Base-by-base conservation (phyloP, 1,140 invertebrate species). In the Drosophila triauraria region DNA sequence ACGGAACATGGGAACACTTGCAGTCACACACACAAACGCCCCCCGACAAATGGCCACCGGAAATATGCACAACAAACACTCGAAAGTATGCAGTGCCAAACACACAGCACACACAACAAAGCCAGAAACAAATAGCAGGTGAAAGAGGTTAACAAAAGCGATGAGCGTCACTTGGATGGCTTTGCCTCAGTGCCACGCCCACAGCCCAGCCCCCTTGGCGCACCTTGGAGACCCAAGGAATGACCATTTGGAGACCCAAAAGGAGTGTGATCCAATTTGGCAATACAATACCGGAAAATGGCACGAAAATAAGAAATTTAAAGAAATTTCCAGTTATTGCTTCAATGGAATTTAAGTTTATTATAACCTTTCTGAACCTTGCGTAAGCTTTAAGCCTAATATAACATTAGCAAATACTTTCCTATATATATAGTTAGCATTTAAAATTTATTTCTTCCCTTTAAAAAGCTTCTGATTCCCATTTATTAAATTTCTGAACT, bases 61-160 rank as follows among this genome's bases (percentile, higher is more conserved):
- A 87, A 87, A 88, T 87, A 78, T 88, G 84, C 80, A 80, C 77
- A 88, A 68, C 80, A 87, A 84, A 88, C 56, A 69, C 77, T 70
- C 51, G 13, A 58, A 64, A 74, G 67, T 64, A 68, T 78, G 62
- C 67, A 70, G 64, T 62, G 57, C 32, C 62, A 65, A 59, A 44
- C 46, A 50, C 30, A 60, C 20, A 40, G 3, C 2, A 15, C 53
- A 54, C 40, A n/a, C 17, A 51, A 46, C 40, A 50, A 58, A 50
- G 53, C 30, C 32, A 58, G 51, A 56, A 59, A 72, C 60, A 67
- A 62, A 61, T 43, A 61, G 42, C 17, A 61, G 43, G 42, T 25
- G 20, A 27, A 51, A 38, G 50, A 38, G 51, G 44, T 27, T 15
- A 51, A 62, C 78, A 64, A 48, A 68, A 69, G 56, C 69, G 38